Evolutionary conservation across 2,113 vertebrate genomes (phyloP).

Genomic region (Thoracochromis brauschi): DNA sequence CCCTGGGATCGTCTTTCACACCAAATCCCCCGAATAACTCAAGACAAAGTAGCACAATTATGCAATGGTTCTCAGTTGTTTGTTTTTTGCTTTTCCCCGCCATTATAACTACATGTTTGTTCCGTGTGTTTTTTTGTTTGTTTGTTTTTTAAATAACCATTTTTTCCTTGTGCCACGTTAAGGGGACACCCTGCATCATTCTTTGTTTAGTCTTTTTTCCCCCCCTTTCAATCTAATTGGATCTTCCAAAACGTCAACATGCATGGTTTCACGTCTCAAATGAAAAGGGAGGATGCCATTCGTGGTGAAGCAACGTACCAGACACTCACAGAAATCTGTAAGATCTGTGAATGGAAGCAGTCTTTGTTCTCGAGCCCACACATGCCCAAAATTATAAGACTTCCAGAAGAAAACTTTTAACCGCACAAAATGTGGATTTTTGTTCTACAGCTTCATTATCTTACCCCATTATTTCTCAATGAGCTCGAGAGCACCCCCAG

Average conservation of each 20-base stretch:
- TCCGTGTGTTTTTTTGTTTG: neutral
- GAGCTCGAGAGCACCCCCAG: neutral
- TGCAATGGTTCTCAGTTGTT: neutral
- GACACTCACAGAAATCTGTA: neutral
- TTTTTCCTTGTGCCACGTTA: neutral
- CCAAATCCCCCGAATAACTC: neutral
- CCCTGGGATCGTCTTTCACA: neutral
- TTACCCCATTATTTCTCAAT: neutral
- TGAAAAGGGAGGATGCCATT: rapidly evolving
- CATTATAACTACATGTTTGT: neutral
- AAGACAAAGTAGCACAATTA: neutral
- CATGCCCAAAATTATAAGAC: neutral
- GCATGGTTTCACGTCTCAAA: neutral
- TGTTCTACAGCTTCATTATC: neutral
- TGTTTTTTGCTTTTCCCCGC: rapidly evolving
- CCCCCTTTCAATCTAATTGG: neutral
- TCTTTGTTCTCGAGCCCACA: neutral
- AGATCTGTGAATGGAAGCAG: neutral
- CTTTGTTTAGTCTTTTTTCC: rapidly evolving
- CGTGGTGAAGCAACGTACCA: neutral
- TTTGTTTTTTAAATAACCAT: neutral
- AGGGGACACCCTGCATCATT: neutral
- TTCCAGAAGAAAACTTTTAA: neutral
- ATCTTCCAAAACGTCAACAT: neutral
- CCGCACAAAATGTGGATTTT: neutral